A percentile compares a stretch with the other conserved stretches of the same genome.
Evolutionary conservation across 2,113 vertebrate genomes (phyloP).

Genomic region (Pagrus major): DNA sequence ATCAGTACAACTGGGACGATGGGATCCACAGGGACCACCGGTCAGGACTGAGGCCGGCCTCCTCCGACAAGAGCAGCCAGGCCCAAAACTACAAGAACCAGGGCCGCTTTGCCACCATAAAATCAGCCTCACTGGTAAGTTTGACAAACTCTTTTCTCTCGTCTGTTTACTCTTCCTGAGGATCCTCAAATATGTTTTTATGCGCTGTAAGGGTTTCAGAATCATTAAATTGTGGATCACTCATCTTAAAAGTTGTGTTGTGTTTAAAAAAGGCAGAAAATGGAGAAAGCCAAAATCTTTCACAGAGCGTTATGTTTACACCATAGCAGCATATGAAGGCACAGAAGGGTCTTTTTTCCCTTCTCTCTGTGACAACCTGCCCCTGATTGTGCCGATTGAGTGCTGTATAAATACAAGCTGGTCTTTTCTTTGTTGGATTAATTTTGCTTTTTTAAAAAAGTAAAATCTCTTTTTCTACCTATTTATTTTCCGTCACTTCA

Average conservation of each 20-base stretch:
- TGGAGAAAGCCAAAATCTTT: not conserved
- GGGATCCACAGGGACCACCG: constrained; percentile 92
- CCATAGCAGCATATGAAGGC: not conserved
- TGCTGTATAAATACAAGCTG: no score
- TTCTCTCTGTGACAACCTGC: constrained; percentile 9
- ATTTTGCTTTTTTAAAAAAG: not conserved
- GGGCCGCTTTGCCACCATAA: constrained; percentile 98
- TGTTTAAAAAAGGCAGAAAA: constrained; percentile 1
- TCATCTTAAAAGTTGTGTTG: not conserved
- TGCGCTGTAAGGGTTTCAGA: not conserved
- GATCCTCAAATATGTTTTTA: not conserved
- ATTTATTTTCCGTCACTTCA: not conserved
- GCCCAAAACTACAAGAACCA: constrained; percentile 96
- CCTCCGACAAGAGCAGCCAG: constrained; percentile 94
- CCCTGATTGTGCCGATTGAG: not conserved
- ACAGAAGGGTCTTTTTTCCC: not conserved
- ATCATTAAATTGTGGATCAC: not conserved
- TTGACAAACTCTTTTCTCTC: not conserved
- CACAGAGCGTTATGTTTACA: not conserved
- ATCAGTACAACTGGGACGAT: constrained; percentile 97
- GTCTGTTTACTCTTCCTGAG: not conserved
- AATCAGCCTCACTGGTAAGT: constrained; percentile 98
- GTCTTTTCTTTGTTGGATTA: no score
- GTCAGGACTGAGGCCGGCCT: constrained; percentile 91
- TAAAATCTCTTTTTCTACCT: not conserved